Evolutionary conservation across 1,140 invertebrate species (phyloP).

Genomic region (Formica selysi): DNA sequence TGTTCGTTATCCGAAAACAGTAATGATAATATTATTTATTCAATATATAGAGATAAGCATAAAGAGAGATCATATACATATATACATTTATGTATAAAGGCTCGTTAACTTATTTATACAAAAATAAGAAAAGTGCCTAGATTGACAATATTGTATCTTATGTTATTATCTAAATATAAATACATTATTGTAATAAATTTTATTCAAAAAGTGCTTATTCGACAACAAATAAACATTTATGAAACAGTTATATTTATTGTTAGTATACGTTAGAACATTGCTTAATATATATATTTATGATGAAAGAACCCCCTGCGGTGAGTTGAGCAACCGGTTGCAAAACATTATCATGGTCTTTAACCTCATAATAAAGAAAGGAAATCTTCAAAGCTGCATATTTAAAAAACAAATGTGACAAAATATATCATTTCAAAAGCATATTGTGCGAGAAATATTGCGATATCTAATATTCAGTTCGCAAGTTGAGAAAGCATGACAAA

Average conservation of each 20-base stretch:
- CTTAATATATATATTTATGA: slow-evolving; percentile 43
- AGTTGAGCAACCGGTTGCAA: slow-evolving; percentile 21
- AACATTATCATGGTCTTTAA: slow-evolving; percentile 70
- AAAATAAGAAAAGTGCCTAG: too few species aligned
- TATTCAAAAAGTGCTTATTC: not conserved
- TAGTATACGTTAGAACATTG: not conserved
- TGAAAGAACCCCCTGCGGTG: slow-evolving; percentile 59
- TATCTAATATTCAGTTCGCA: slow-evolving; percentile 18
- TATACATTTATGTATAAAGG: too few species aligned
- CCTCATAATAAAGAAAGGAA: slow-evolving; percentile 46
- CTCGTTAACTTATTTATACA: too few species aligned
- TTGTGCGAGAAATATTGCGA: slow-evolving; percentile 19
- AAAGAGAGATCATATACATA: too few species aligned
- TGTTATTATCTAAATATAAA: not conserved
- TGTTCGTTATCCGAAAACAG: too few species aligned
- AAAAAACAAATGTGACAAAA: slow-evolving; percentile 26
- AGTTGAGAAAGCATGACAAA: slow-evolving; percentile 9
- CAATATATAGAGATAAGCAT: too few species aligned
- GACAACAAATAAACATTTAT: not conserved
- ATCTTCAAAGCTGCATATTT: slow-evolving; percentile 25
- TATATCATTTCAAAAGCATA: not conserved
- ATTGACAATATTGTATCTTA: too few species aligned
- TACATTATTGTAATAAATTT: not conserved
- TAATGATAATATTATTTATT: too few species aligned
- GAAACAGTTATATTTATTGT: not conserved